Conservation (phyloP, 1,140 invertebrate species). For the Cataglyphis hispanica region DNA sequence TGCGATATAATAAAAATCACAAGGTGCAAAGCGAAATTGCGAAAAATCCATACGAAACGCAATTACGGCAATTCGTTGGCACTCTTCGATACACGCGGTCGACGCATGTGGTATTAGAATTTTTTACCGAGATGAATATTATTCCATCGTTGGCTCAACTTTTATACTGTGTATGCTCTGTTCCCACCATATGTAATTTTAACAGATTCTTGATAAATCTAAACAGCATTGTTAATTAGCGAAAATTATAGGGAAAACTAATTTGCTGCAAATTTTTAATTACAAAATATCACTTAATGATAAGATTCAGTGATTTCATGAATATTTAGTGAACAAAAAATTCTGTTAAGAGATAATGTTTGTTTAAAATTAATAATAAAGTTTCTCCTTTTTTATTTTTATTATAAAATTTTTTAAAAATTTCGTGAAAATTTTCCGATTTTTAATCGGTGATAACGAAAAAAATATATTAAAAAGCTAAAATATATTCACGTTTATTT, state of each 20-base stretch:
- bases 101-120: constrained; percentile 33
- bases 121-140: constrained; percentile 31
- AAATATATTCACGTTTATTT: background rate
- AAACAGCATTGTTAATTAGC: background rate
- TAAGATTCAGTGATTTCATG: background rate
- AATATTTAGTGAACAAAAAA: constrained; percentile 20
- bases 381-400: background rate
- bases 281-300: background rate
- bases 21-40: constrained; percentile 47
- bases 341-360: background rate
- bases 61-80: constrained; percentile 35
- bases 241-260: background rate
- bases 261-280: constrained; percentile 48
- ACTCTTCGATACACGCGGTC: constrained; percentile 9
- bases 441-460: background rate
- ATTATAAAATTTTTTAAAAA: too few species aligned
- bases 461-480: background rate
- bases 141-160: constrained; percentile 5
- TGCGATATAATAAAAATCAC: constrained; percentile 52
- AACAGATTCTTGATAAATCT: constrained; percentile 11
- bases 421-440: background rate
- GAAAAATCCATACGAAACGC: constrained; percentile 45
- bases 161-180: background rate
- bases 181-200: constrained; percentile 21
- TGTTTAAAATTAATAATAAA: background rate